Conservation (phyloP, 2,888 invertebrate species). For the Chaitophorus viminalis region DNA sequence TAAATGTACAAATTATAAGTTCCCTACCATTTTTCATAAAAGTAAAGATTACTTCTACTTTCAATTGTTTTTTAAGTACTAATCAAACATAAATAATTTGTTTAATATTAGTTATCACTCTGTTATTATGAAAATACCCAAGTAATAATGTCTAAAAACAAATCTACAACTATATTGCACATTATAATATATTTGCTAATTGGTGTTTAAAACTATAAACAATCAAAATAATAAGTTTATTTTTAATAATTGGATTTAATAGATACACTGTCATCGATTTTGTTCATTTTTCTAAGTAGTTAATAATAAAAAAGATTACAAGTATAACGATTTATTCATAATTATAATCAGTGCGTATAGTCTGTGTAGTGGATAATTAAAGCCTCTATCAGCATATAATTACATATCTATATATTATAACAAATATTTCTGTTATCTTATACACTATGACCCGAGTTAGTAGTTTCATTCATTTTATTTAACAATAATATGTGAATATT, state of each 20-base stretch:
- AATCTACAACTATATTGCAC: not conserved
- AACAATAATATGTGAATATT: not conserved
- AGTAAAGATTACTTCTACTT: too few relatives aligned
- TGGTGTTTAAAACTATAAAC: not conserved
- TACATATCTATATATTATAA: not conserved
- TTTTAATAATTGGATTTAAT: not conserved
- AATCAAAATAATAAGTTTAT: not conserved
- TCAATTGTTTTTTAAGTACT: too few relatives aligned
- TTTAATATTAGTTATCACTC: not conserved
- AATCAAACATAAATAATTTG: too few relatives aligned
- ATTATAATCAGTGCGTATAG: not conserved
- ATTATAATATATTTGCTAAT: not conserved
- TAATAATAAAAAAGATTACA: constrained; percentile 4
- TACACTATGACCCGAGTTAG: not conserved
- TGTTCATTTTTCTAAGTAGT: not conserved
- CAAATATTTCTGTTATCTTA: not conserved
- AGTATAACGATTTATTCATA: not conserved
- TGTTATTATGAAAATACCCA: not conserved
- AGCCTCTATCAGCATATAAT: not conserved
- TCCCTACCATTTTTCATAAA: too few relatives aligned
- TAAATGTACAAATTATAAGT: not conserved
- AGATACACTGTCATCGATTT: not conserved
- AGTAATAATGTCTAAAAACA: not conserved
- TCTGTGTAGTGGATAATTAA: not conserved
- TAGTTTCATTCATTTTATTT: constrained; percentile 3